Percentiles rank a stretch among this genome's conserved stretches.
Conservation (phyloP, 1,140 invertebrate genomes). For the Zaprionus davidi region DNA sequence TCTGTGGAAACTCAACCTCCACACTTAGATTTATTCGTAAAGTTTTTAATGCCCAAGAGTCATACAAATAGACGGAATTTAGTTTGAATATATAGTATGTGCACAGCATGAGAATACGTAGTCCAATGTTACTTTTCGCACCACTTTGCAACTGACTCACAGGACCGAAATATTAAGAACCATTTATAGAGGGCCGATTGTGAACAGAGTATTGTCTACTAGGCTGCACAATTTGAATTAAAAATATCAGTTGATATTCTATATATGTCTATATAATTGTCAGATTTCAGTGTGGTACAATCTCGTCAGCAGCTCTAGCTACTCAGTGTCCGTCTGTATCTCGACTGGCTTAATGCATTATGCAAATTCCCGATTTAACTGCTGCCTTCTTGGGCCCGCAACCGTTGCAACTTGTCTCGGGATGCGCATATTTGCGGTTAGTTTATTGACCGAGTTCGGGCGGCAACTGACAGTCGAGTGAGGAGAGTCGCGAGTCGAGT, state of each 20-base stretch:
- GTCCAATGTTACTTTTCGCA: background rate
- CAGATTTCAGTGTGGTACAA: background rate
- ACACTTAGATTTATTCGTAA: background rate
- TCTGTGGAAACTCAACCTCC: background rate
- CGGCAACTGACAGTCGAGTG: constrained; percentile 35
- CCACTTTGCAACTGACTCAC: constrained; percentile 13
- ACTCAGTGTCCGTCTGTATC: background rate
- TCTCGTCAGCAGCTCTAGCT: background rate
- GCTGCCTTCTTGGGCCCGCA: constrained; percentile 3
- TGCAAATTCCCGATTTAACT: constrained; percentile 45
- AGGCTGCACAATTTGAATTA: background rate
- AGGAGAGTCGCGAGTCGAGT: constrained; percentile 1
- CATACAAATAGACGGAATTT: background rate
- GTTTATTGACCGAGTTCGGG: constrained; percentile 71
- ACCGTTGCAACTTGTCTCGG: constrained; percentile 18
- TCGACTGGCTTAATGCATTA: constrained; percentile 14
- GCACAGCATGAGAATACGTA: background rate
- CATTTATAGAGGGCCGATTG: background rate
- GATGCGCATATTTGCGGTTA: constrained; percentile 67
- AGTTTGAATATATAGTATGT: background rate
- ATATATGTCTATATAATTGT: background rate
- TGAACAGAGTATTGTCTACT: background rate
- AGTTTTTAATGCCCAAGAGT: background rate
- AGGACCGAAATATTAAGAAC: background rate
- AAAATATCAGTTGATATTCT: background rate